Evolutionary conservation across 2,113 vertebrate genomes (phyloP), one percentile per base, ranked within the genome.

Genomic region (Charina bottae): DNA sequence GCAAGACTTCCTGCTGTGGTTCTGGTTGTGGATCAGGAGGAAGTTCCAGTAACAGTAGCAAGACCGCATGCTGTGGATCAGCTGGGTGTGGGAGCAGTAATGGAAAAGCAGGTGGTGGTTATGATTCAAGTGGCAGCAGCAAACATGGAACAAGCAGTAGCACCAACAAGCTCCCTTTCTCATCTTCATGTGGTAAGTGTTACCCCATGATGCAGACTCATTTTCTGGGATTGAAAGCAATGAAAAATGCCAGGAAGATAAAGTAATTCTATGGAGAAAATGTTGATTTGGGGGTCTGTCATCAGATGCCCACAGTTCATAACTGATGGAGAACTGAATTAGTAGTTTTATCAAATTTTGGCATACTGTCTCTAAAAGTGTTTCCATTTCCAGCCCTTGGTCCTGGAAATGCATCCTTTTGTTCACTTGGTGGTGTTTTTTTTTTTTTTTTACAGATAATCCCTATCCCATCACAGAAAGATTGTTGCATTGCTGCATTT

Each of bases 71-170:
- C 84, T 91, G 60, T 21, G 53, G 84, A 33, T 91, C 84, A 6
- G 60, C 60, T 1, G 49, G 90, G 2, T 72, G 85, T 21, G 62
- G 85, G 33, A 49, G 62, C 72, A 88, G 23, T 10, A 72, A 26
- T 9, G 23, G 89, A 56, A 90, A 85, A 85, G 78, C 37, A 2
- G 15, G 26, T 2, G 78, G 56, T 1, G 42, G 54, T 6, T 85
- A 90, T 17, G 90, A 91, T 23, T 91, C 90, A 2, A 91, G 90
- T n/a, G 83, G 90, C 23, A 92, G 90, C 90, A 88, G 91, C 49
- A 89, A 60, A 24, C 72, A 54, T 0, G 72, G 86, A 17, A 42
- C 26, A n/a, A 88, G 55, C 13, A 78, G 58, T 0, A 42, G 49
- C 62, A 53, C 64, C 12, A 54, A 46, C 78, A 91, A 93, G 42